Conservation (phyloP, 2,113 vertebrate species). For the Chamaea fasciata region DNA sequence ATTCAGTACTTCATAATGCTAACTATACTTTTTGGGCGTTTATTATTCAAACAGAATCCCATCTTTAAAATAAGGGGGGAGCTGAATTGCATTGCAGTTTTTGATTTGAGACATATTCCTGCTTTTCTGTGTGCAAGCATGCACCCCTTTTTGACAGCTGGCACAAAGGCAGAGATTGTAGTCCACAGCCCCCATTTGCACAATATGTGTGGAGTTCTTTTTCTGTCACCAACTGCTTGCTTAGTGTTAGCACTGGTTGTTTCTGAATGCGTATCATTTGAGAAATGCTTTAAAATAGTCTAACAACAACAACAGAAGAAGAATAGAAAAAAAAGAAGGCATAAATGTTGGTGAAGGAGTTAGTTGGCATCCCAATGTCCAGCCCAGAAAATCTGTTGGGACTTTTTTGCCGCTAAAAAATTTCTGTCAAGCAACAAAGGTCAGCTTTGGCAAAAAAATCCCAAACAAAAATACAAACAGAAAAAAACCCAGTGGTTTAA, state of each 20-base stretch:
- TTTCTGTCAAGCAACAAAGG: not conserved
- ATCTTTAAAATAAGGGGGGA: slow-evolving; percentile 63
- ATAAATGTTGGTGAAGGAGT: not conserved
- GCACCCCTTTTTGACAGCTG: slow-evolving; percentile 74
- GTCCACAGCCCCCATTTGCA: slow-evolving; percentile 59
- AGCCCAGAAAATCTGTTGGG: not conserved
- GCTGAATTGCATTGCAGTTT: slow-evolving; percentile 51
- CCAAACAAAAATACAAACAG: not conserved
- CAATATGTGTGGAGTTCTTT: slow-evolving; percentile 56
- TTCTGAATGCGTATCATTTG: not conserved
- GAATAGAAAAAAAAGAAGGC: not conserved
- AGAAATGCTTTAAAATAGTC: slow-evolving; percentile 12
- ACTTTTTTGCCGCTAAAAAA: not conserved
- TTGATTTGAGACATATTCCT: slow-evolving; percentile 69
- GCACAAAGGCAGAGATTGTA: slow-evolving; percentile 65
- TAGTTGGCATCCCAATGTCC: not conserved
- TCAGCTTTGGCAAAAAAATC: not conserved
- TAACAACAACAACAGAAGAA: not conserved
- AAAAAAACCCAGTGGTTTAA: not conserved
- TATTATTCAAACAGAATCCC: slow-evolving; percentile 63
- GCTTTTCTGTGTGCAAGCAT: slow-evolving; percentile 66
- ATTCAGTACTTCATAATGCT: slow-evolving; percentile 73
- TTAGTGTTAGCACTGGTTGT: slow-evolving; percentile 28
- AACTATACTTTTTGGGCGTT: slow-evolving; percentile 66
- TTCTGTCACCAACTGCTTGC: slow-evolving; percentile 57